Conservation (phyloP, 2,797 vertebrate genomes). For the Morus bassanus region DNA sequence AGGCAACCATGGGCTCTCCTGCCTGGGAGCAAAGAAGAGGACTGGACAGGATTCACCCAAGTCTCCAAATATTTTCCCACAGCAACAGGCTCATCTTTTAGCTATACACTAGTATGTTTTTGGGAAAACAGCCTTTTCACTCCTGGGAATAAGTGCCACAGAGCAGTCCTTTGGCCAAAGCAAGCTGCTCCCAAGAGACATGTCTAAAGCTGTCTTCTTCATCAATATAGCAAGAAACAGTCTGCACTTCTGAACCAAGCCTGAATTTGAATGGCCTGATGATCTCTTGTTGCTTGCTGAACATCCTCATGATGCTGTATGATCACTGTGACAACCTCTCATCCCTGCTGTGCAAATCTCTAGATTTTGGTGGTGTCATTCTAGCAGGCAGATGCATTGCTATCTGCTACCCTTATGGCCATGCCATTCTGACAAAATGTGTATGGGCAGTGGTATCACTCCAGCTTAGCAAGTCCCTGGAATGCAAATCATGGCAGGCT, state of each 20-base stretch:
- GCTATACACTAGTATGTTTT: neutral
- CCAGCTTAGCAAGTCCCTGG: neutral
- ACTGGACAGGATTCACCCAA: neutral
- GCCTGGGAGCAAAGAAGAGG: neutral
- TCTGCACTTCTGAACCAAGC: neutral
- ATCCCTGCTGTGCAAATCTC: neutral
- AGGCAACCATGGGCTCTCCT: neutral
- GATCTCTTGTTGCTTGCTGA: neutral
- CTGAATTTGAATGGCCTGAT: neutral
- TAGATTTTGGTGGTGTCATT: neutral
- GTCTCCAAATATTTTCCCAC: neutral
- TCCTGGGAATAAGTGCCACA: neutral
- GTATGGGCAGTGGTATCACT: neutral
- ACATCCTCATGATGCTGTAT: fast-evolving
- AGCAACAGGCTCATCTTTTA: neutral
- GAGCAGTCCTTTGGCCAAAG: neutral
- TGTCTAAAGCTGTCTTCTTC: neutral
- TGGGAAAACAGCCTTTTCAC: neutral
- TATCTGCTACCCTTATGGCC: neutral
- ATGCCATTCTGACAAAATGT: neutral
- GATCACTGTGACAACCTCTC: neutral
- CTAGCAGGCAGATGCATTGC: neutral
- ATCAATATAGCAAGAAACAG: neutral
- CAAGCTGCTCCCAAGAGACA: neutral
- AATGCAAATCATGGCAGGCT: neutral